A percentile compares a stretch with the other conserved stretches of the same genome.
phyloP scores from a whole-genome alignment of 2,113 vertebrate species.

The Coracopsis vasa region DNA sequence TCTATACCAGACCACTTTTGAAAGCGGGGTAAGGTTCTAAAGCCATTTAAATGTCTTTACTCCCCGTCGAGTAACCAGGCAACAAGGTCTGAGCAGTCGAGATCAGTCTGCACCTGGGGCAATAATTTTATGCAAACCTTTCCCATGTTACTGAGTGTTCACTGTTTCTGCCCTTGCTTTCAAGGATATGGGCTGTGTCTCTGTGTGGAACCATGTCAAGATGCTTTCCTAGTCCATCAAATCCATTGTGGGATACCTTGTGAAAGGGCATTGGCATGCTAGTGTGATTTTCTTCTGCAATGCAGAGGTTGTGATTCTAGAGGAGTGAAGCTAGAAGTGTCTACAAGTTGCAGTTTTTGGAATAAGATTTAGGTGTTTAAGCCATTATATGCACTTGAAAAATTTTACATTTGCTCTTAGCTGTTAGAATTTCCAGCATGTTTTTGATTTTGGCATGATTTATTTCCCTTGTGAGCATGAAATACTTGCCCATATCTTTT shows the following conservation, averaged over 20 bases:
- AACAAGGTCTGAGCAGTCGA: neutral
- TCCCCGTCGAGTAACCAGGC: neutral
- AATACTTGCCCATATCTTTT: neutral
- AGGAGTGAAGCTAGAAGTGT: neutral
- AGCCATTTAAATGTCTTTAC: neutral
- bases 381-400: neutral
- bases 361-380: neutral
- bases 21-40: neutral
- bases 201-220: neutral
- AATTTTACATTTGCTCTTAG: neutral
- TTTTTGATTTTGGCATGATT: neutral
- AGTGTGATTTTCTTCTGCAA: neutral
- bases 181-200: neutral
- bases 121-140: neutral
- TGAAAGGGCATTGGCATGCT: neutral
- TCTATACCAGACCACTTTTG: neutral
- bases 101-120: neutral
- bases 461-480: neutral
- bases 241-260: neutral
- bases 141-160: neutral
- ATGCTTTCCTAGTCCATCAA: neutral
- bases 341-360: neutral
- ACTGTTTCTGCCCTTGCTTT: neutral
- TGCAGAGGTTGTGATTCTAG: neutral
- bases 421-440: neutral